Evolutionary conservation across 2,797 vertebrate species (phyloP), one percentile per base, ranked within the genome.

Genomic region (Gouania willdenowi): DNA sequence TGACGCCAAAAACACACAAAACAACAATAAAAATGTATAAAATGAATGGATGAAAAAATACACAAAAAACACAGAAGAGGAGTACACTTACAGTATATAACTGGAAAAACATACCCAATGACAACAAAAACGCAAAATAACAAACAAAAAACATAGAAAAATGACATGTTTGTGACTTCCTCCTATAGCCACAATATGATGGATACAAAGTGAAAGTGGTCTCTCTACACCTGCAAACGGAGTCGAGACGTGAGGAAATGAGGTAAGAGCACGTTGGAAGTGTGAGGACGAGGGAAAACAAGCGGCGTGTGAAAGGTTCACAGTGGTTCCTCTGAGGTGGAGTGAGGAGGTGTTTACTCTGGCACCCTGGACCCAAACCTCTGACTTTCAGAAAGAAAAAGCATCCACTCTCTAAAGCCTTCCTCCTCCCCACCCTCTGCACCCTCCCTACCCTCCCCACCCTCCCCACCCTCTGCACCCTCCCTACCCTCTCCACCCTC

Each of bases 341-440:
- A 69, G 64, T 20, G 75, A 51, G 32, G 46, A 67, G 53, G 55
- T 72, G 73, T 81, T 83, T 73, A 47, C 50, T 78, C 75, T 75
- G 81, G 73, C 70, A 34, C 5, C 16, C 36, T 12, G 10, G 15
- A 43, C 32, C 42, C 45, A 72, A 75, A 60, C 51, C 60, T 46
- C 41, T 10, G 47, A 41, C n/a, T 29, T 41, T 50, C 16, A 1
- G 35, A 44, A 58, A 27, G 49, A 12, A 47, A 19, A 50, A 13
- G 28, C 8, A 16, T 7, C 2, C 26, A 36, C 58, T n/a, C n/a
- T n/a, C 67, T 53, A 77, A 80, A 65, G n/a, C 58, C 47, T 66
- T 71, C 62, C 42, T 55, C 12, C 0, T 11, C 47, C 24, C 44
- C 38, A 29, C 53, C 42, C 43, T 45, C n/a, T n/a, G n/a, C n/a